Percentiles rank a stretch among this genome's conserved stretches.
Evolutionary conservation across 2,797 vertebrate species (phyloP).

Genomic region (Podarcis lilfordi): DNA sequence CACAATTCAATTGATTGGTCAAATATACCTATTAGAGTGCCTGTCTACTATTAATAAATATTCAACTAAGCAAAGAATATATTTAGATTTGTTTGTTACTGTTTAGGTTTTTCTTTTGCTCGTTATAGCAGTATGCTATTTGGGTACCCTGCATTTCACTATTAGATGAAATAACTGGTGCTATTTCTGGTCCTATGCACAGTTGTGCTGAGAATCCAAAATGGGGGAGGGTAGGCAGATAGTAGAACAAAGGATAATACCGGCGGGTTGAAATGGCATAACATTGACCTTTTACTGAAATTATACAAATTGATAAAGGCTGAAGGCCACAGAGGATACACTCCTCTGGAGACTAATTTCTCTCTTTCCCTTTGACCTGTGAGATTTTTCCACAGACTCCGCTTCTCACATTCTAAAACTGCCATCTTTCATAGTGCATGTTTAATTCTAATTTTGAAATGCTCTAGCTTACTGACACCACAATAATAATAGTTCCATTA

Average conservation of each 20-base stretch:
- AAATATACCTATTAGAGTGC: neutral
- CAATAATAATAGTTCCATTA: neutral
- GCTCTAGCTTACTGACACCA: neutral
- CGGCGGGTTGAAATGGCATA: too few species aligned
- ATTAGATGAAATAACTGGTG: too few species aligned
- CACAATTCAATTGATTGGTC: neutral
- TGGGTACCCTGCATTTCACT: too few species aligned
- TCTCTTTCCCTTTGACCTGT: neutral
- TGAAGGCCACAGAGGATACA: neutral
- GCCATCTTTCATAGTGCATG: neutral
- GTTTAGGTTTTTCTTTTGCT: neutral
- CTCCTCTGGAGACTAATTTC: neutral
- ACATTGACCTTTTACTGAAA: too few species aligned
- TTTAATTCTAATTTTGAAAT: neutral
- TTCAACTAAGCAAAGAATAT: neutral
- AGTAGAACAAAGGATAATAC: too few species aligned
- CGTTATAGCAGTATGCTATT: neutral
- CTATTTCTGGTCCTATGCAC: too few species aligned
- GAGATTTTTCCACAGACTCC: neutral
- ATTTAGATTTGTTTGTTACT: neutral
- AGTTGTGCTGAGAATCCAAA: too few species aligned
- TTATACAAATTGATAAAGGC: neutral
- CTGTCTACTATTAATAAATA: neutral
- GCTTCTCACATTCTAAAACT: neutral
- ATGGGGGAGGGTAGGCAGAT: too few species aligned